Conservation (phyloP, 2,888 invertebrate genomes). For the Brachylomia viminalis region DNA sequence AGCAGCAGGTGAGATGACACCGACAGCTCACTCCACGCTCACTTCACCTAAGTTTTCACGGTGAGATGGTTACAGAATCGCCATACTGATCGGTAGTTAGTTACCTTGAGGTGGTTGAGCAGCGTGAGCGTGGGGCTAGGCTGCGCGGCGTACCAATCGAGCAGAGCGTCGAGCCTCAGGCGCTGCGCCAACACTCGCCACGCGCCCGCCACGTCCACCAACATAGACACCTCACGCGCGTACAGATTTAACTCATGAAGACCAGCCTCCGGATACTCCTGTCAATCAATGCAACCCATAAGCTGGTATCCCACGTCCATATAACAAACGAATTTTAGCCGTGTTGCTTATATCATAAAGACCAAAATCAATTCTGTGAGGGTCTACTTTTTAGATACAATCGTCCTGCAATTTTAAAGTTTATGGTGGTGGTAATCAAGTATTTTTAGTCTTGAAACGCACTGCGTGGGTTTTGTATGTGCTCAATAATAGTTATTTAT, state of each 20-base stretch:
- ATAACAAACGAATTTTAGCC: neutral
- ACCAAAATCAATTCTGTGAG: neutral
- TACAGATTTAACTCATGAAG: conserved; percentile 70
- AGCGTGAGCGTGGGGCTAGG: conserved; percentile 90
- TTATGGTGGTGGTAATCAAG: neutral
- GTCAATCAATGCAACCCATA: neutral
- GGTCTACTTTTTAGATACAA: neutral
- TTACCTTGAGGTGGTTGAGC: conserved; percentile 89
- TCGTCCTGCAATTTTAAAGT: neutral
- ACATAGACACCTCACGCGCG: conserved; percentile 84
- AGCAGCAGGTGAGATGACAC: too few relatives aligned
- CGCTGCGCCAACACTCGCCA: conserved; percentile 91
- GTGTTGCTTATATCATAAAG: neutral
- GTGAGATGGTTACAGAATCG: neutral
- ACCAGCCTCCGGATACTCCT: conserved; percentile 57
- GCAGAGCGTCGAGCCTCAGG: conserved; percentile 87
- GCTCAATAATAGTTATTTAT: too few relatives aligned
- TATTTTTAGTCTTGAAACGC: neutral
- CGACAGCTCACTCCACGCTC: too few relatives aligned
- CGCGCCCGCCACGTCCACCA: conserved; percentile 89
- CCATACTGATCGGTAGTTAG: neutral
- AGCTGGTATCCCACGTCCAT: neutral
- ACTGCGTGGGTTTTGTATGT: neutral
- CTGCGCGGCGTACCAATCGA: conserved; percentile 85
- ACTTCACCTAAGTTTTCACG: neutral